These are phyloP conservation scores for Mormyrops boulengeri DNA, from an alignment of 2,797 vertebrate genomes.

Conservation along the genomic window DNA sequence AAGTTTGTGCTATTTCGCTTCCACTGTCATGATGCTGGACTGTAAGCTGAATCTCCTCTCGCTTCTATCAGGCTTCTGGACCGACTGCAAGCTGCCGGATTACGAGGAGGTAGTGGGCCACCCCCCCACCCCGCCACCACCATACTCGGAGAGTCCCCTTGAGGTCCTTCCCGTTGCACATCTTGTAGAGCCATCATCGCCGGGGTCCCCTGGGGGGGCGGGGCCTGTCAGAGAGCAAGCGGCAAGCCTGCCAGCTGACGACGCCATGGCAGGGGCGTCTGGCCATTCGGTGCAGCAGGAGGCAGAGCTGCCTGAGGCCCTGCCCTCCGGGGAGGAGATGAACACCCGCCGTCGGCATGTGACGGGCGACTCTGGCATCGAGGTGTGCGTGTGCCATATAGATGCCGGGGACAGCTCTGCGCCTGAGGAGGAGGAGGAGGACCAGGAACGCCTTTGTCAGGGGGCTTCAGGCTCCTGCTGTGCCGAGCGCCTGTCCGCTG, in stretches of 20 bases:
- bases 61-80: slow-evolving; percentile 62
- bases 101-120: slow-evolving; percentile 74
- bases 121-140: slow-evolving; percentile 70
- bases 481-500: slow-evolving; percentile 42
- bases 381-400: slow-evolving; percentile 69
- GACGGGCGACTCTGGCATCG: slow-evolving; percentile 73
- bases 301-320: slow-evolving; percentile 31
- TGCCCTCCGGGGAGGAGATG: slow-evolving; percentile 51
- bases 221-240: background rate
- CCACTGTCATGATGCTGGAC: background rate
- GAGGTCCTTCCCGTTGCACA: slow-evolving; percentile 39
- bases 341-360: slow-evolving; percentile 65
- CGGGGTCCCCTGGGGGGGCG: slow-evolving; percentile 29
- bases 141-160: slow-evolving; percentile 64
- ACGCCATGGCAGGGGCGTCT: slow-evolving; percentile 3
- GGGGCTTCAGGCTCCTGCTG: slow-evolving; percentile 53
- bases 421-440: slow-evolving; percentile 56
- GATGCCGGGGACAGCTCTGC: slow-evolving; percentile 59
- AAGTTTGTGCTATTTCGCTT: background rate
- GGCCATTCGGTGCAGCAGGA: slow-evolving; percentile 36
- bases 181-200: slow-evolving; percentile 32
- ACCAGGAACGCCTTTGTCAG: slow-evolving; percentile 50
- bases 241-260: slow-evolving; percentile 10
- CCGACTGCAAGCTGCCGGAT: slow-evolving; percentile 73
- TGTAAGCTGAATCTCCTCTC: background rate